Percentiles rank a stretch among this genome's conserved stretches.
Conservation (phyloP, 2,797 vertebrate species). For the Ptychadena robeensis region DNA sequence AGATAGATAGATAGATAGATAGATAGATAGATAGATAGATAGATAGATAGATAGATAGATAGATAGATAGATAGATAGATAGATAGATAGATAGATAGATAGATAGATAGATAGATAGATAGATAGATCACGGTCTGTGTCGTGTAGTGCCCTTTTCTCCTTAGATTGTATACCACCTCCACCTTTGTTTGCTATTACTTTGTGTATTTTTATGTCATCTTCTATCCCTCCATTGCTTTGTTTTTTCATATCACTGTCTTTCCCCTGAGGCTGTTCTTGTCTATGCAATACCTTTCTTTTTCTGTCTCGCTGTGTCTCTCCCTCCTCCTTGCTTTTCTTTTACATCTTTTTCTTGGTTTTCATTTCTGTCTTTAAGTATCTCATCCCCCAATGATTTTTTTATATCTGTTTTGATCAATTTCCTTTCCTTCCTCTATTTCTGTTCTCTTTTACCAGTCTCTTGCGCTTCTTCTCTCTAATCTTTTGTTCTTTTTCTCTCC, state of each 20-base stretch:
- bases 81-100: no score
- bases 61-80: no score
- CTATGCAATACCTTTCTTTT: not conserved
- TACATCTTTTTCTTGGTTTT: not conserved
- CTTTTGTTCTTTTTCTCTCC: not conserved
- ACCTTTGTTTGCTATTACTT: slow-evolving; percentile 58
- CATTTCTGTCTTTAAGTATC: not conserved
- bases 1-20: no score
- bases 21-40: no score
- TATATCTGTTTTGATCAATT: not conserved
- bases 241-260: no score
- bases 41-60: no score
- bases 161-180: slow-evolving; percentile 59
- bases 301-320: not conserved
- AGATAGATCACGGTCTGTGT: no score
- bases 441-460: not conserved
- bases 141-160: no score
- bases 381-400: not conserved
- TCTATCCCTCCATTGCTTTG: not conserved
- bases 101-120: no score
- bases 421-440: not conserved
- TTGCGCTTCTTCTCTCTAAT: not conserved
- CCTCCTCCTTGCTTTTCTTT: not conserved
- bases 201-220: slow-evolving; percentile 64
- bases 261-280: not conserved